These are phyloP conservation scores for Ophraella communa DNA, from an alignment of 2,888 invertebrate genomes.

Conservation along the genomic window DNA sequence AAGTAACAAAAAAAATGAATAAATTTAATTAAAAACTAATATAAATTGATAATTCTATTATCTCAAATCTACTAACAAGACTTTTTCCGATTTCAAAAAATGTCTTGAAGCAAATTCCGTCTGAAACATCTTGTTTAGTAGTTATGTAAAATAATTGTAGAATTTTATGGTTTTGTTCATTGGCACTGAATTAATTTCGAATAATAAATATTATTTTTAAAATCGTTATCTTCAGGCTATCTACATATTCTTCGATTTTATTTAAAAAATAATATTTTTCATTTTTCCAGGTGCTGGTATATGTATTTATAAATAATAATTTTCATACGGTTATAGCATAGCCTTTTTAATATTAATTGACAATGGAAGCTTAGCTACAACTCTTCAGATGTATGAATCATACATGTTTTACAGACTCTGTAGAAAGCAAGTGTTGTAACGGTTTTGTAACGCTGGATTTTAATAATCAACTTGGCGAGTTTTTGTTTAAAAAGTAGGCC, in stretches of 20 bases:
- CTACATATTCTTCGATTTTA: neutral
- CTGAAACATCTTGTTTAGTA: neutral
- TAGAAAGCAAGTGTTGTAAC: conserved; percentile 41
- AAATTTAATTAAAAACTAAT: too few species aligned
- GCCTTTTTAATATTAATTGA: neutral
- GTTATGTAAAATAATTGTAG: neutral
- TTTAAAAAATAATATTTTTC: too few species aligned
- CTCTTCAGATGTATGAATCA: conserved; percentile 40
- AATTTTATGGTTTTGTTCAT: conserved; percentile 3
- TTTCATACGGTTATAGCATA: too few species aligned
- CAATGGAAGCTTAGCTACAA: neutral
- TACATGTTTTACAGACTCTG: conserved; percentile 43
- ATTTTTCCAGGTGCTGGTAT: too few species aligned
- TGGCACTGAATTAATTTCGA: conserved; percentile 13
- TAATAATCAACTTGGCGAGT: conserved; percentile 7
- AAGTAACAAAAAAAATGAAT: too few species aligned
- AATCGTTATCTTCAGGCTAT: conserved; percentile 8
- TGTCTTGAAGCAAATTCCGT: neutral
- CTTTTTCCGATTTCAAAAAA: too few species aligned
- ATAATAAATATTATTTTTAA: conserved; percentile 10
- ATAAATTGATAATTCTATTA: too few species aligned
- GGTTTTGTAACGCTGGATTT: conserved; percentile 24
- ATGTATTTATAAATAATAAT: too few species aligned
- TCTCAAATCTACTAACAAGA: too few species aligned
- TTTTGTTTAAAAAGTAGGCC: conserved; percentile 13